A percentile compares a stretch with the other conserved stretches of the same genome.
phyloP scores from a whole-genome alignment of 2,797 vertebrate species.

The Bovichtus variegatus region DNA sequence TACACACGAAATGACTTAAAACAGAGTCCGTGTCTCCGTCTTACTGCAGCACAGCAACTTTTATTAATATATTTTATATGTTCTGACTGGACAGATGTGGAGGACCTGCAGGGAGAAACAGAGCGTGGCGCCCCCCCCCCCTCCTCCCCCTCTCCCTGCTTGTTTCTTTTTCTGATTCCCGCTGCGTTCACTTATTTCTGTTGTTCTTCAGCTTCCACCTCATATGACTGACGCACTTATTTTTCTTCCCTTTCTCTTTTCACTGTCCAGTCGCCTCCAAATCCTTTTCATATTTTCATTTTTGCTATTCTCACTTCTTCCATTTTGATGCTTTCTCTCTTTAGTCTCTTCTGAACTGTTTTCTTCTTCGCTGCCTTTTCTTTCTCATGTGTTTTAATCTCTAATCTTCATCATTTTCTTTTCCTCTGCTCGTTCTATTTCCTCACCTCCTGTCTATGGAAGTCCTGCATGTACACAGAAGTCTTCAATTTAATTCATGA shows the following conservation, averaged over 20 bases:
- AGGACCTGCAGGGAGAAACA: constrained; percentile 53
- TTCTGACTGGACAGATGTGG: constrained; percentile 54
- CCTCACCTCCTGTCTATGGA: no score
- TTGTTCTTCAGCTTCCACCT: background rate
- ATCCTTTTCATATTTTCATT: background rate
- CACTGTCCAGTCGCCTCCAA: background rate
- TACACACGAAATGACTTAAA: no score
- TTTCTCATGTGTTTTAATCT: no score
- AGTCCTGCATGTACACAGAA: no score
- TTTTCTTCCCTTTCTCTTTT: background rate
- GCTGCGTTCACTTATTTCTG: background rate
- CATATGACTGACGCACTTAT: background rate
- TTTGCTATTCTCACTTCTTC: background rate
- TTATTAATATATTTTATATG: background rate
- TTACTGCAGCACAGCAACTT: no score
- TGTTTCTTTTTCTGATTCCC: background rate
- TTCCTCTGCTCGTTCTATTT: background rate
- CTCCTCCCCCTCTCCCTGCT: background rate
- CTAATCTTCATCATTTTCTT: background rate
- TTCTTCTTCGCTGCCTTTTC: background rate
- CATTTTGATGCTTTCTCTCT: background rate
- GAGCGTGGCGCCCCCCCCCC: constrained; percentile 24
- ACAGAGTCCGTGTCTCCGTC: no score
- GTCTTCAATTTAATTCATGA: no score
- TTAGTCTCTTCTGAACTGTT: no score